Conservation (phyloP, 2,888 invertebrate species). For the Oscheius sp. region DNA sequence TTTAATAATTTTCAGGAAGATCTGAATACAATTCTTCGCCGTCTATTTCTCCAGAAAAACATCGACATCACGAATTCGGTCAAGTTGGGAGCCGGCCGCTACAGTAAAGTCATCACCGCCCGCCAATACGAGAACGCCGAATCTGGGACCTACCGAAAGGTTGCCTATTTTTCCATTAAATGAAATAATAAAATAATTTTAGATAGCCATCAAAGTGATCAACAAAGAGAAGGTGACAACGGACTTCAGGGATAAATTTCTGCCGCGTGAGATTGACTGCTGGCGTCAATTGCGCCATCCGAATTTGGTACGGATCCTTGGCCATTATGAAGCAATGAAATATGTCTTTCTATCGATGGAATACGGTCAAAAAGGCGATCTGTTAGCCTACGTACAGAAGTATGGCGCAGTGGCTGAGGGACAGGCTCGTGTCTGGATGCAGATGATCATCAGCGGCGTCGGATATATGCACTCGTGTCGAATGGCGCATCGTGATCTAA, state of each 20-base stretch:
- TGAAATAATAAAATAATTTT: slow-evolving; percentile 17
- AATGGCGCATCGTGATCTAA: slow-evolving; percentile 75
- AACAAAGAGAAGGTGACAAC: slow-evolving; percentile 52
- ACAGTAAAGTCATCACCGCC: slow-evolving; percentile 64
- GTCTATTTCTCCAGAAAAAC: slow-evolving; percentile 43
- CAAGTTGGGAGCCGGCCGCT: slow-evolving; percentile 62
- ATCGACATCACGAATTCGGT: slow-evolving; percentile 47
- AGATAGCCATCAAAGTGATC: slow-evolving; percentile 66
- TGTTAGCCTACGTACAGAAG: slow-evolving; percentile 74
- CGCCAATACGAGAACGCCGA: not conserved
- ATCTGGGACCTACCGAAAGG: too few species aligned
- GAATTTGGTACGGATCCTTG: slow-evolving; percentile 48
- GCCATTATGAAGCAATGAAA: slow-evolving; percentile 53
- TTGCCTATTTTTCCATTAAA: not conserved
- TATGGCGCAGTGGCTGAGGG: slow-evolving; percentile 74
- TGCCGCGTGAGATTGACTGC: slow-evolving; percentile 66
- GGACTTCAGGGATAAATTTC: slow-evolving; percentile 61
- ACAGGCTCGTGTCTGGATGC: slow-evolving; percentile 73
- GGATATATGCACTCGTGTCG: slow-evolving; percentile 74
- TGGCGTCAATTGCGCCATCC: slow-evolving; percentile 61
- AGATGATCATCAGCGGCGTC: slow-evolving; percentile 73
- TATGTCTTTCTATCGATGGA: slow-evolving; percentile 75
- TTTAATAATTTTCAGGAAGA: too few species aligned
- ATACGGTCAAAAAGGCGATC: slow-evolving; percentile 75
- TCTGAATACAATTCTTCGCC: not conserved